Evolutionary conservation across 2,797 vertebrate genomes (phyloP), one percentile per base, ranked within the genome.

Genomic region (Cephalopachus bancanus): DNA sequence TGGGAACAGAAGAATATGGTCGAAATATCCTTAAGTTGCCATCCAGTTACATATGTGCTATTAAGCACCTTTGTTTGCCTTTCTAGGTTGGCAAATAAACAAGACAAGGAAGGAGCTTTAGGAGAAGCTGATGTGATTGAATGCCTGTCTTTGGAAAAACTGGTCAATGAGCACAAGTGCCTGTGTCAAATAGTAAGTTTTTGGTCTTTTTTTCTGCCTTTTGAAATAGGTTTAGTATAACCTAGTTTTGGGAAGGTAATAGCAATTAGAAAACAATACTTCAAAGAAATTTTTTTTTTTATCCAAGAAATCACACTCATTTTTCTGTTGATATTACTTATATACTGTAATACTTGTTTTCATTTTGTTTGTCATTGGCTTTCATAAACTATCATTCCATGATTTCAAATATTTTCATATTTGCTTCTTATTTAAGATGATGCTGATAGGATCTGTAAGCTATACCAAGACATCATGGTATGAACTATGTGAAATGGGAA

Each of bases 161-260:
- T 99, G 62, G 99, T 99, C 90, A 99, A 99, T 80, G 99, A 99
- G 95, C 99, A 99, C 98, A 99, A 99, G 98, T 99, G 99, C 98
- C 99, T 99, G 1, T 99, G 99, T 99, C 99, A 99, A 97, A 99
- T 99, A 96, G 99, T 99, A 98, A 99, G 99, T 99, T 96, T 90
- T 97, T 89, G 75, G 87, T 81, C 69, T 76, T 80, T 10, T 24
- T 1, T 6, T 7, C 9, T 78, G 19, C 24, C 51, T 6, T 81
- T 51, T 65, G 62, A 94, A 55, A 33, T 74, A 67, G 62, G 5
- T 83, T 83, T 4, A 28, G 0, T 74, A 19, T 53, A 88, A 71
- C 28, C 44, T 91, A 24, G 22, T 62, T 89, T 90, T 72, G 28
- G 67, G 69, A 83, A 78, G 10, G 11, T 74, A 5, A 53, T 83